phyloP scores from a whole-genome alignment of 2,113 vertebrate genomes.

The Corythornis vintsioides region DNA sequence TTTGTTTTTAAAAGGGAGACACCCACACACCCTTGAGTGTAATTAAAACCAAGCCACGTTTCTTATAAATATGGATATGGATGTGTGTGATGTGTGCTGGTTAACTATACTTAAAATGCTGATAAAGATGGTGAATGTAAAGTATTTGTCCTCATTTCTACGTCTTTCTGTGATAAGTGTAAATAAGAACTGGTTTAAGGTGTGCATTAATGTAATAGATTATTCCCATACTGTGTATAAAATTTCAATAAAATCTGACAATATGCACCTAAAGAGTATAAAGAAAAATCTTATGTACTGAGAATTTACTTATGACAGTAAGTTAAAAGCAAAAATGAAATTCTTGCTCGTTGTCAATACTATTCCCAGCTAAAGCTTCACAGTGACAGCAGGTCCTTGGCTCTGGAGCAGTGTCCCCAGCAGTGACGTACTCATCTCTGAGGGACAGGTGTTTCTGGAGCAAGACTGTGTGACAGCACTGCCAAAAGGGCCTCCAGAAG shows the following conservation, averaged over 20 bases:
- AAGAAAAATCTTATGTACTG: conserved; percentile 63
- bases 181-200: conserved; percentile 61
- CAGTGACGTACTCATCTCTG: rapidly evolving
- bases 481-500: not conserved
- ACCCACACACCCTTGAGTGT: not conserved
- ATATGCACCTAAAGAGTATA: conserved; percentile 66
- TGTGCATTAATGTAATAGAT: conserved; percentile 55
- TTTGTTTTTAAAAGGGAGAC: not conserved
- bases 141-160: conserved; percentile 42
- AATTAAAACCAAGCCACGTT: conserved; percentile 15
- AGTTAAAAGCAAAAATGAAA: conserved; percentile 33
- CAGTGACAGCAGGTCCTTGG: not conserved
- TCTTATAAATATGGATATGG: conserved; percentile 39
- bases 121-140: conserved; percentile 54
- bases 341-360: not conserved
- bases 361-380: not conserved
- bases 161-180: conserved; percentile 63
- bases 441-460: not conserved
- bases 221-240: conserved; percentile 52
- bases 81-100: conserved; percentile 7
- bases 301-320: not conserved
- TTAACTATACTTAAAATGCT: conserved; percentile 35
- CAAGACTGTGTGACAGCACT: not conserved
- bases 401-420: rapidly evolving
- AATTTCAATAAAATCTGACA: conserved; percentile 65